Percentiles rank a stretch among this genome's conserved stretches.
Evolutionary conservation across 2,113 vertebrate genomes (phyloP).

Genomic region (Ceyx margarethae): DNA sequence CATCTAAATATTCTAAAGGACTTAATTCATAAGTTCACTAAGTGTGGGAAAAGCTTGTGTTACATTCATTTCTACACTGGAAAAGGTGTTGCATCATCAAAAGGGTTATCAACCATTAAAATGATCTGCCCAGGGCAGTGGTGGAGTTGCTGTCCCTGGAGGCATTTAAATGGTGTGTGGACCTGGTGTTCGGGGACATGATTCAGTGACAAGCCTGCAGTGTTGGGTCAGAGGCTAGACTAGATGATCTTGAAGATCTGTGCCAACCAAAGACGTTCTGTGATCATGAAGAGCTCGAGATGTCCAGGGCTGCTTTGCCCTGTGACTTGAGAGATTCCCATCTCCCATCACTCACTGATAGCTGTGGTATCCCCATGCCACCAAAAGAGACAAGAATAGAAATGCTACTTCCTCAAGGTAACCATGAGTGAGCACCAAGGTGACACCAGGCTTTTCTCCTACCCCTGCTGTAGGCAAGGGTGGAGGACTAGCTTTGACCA

Average conservation of each 20-base stretch:
- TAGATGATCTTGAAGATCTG: too few species aligned
- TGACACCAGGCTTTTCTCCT: neutral
- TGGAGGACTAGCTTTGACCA: neutral
- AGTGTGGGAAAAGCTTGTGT: neutral
- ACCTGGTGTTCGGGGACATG: too few species aligned
- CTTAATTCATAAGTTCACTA: fast-evolving
- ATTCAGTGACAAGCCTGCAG: too few species aligned
- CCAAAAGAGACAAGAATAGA: fast-evolving
- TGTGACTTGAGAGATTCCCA: neutral
- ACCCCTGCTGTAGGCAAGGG: neutral
- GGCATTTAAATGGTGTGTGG: too few species aligned
- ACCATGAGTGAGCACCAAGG: neutral
- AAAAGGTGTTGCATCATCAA: too few species aligned
- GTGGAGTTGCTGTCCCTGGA: too few species aligned
- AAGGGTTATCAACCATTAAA: too few species aligned
- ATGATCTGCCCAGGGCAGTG: too few species aligned
- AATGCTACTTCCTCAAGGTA: neutral
- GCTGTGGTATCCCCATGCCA: neutral
- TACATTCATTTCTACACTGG: fast-evolving
- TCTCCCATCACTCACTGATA: neutral
- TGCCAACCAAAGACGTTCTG: too few species aligned
- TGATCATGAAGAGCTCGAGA: neutral
- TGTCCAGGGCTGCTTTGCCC: neutral
- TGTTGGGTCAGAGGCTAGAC: too few species aligned
- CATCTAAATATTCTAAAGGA: neutral